These are phyloP conservation scores for Luperina testacea DNA, from an alignment of 2,888 invertebrate species.

Conservation along the genomic window DNA sequence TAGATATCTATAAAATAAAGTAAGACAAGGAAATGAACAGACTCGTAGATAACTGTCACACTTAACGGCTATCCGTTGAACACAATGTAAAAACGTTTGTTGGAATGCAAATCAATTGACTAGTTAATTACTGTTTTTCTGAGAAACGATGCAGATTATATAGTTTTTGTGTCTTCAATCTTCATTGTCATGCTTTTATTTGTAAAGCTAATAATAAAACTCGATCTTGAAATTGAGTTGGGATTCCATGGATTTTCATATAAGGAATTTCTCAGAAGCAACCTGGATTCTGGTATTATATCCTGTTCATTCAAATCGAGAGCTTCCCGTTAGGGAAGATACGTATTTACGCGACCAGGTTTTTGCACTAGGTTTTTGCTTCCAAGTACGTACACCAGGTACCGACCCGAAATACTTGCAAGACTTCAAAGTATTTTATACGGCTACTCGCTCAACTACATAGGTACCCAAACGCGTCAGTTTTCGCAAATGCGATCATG, in stretches of 20 bases:
- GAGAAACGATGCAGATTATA: constrained; percentile 4
- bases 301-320: neutral
- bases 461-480: no score
- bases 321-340: neutral
- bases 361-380: no score
- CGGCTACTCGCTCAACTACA: no score
- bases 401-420: no score
- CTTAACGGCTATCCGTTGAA: neutral
- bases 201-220: neutral
- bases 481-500: no score
- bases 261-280: neutral
- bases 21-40: constrained; percentile 8
- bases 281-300: neutral
- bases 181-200: neutral
- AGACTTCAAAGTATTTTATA: no score
- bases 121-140: constrained; percentile 38
- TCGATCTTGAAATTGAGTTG: neutral
- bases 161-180: constrained; percentile 5
- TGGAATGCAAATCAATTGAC: constrained; percentile 28
- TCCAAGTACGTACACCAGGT: no score
- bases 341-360: no score
- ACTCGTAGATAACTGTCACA: neutral
- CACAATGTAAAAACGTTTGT: constrained; percentile 27
- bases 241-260: neutral
- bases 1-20: neutral